Evolutionary conservation across 2,888 invertebrate genomes (phyloP).

Genomic region (Ophioninae sp.): DNA sequence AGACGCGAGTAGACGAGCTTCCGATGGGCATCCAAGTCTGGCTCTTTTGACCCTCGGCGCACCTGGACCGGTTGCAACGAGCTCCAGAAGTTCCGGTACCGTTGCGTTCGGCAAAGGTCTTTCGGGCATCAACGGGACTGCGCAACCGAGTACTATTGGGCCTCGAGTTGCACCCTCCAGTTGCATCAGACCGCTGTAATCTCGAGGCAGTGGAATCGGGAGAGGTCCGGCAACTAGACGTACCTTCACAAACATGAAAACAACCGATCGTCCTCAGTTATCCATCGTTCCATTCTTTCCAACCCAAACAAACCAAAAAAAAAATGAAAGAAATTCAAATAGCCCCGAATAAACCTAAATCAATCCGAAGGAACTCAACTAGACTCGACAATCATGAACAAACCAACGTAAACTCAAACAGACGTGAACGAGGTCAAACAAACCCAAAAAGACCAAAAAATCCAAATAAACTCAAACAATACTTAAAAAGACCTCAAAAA

Average conservation of each 20-base stretch:
- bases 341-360: too few relatives aligned
- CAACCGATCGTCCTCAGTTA: background rate
- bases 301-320: too few relatives aligned
- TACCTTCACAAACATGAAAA: constrained; percentile 72
- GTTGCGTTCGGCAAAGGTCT: constrained; percentile 75
- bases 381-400: too few relatives aligned
- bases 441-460: too few relatives aligned
- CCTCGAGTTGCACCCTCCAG: constrained; percentile 77
- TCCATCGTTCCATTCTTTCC: background rate
- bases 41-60: constrained; percentile 77
- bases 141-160: constrained; percentile 82
- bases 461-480: too few relatives aligned
- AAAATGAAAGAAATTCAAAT: too few relatives aligned
- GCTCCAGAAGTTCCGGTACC: constrained; percentile 76
- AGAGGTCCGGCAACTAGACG: constrained; percentile 81
- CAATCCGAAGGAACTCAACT: too few relatives aligned
- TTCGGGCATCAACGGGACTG: constrained; percentile 78
- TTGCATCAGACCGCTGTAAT: constrained; percentile 82
- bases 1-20: constrained; percentile 79
- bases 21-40: constrained; percentile 78
- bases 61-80: constrained; percentile 78
- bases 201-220: constrained; percentile 77
- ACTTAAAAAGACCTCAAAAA: too few relatives aligned
- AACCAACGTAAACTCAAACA: too few relatives aligned
- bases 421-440: too few relatives aligned